A percentile compares a stretch with the other conserved stretches of the same genome.
Evolutionary conservation across 1,140 invertebrate species (phyloP).

Genomic region (Cecropterus lyciades): DNA sequence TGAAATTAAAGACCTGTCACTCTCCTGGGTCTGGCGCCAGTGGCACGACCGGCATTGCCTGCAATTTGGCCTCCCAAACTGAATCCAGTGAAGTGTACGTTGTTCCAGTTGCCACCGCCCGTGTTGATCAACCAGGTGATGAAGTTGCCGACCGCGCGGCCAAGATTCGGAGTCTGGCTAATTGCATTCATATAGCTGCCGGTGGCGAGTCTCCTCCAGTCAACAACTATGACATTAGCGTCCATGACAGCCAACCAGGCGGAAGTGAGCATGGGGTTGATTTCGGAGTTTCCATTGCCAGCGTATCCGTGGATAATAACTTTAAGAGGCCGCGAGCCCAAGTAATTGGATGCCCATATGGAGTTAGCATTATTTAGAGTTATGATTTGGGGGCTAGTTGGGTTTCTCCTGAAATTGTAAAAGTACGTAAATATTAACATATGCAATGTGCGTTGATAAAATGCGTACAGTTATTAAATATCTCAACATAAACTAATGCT

Average conservation of each 20-base stretch:
- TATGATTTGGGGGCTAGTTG: constrained; percentile 49
- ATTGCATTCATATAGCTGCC: constrained; percentile 78
- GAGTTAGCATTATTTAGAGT: constrained; percentile 52
- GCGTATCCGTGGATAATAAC: constrained; percentile 58
- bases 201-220: constrained; percentile 79
- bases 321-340: constrained; percentile 40
- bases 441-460: too few relatives aligned
- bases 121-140: constrained; percentile 78
- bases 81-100: constrained; percentile 56
- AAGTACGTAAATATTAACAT: too few relatives aligned
- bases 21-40: constrained; percentile 49
- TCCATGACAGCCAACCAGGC: constrained; percentile 69
- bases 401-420: constrained; percentile 48
- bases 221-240: constrained; percentile 84
- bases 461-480: too few relatives aligned
- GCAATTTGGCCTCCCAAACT: constrained; percentile 68
- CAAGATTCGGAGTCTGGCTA: constrained; percentile 79
- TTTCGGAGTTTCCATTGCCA: constrained; percentile 41
- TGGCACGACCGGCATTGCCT: constrained; percentile 57
- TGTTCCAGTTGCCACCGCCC: constrained; percentile 55
- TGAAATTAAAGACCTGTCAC: constrained; percentile 50
- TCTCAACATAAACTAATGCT: too few relatives aligned
- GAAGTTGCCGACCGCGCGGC: constrained; percentile 80
- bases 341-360: constrained; percentile 53
- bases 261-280: constrained; percentile 44